Evolutionary conservation across 2,888 invertebrate species (phyloP).

Genomic region (Rhagium mordax): DNA sequence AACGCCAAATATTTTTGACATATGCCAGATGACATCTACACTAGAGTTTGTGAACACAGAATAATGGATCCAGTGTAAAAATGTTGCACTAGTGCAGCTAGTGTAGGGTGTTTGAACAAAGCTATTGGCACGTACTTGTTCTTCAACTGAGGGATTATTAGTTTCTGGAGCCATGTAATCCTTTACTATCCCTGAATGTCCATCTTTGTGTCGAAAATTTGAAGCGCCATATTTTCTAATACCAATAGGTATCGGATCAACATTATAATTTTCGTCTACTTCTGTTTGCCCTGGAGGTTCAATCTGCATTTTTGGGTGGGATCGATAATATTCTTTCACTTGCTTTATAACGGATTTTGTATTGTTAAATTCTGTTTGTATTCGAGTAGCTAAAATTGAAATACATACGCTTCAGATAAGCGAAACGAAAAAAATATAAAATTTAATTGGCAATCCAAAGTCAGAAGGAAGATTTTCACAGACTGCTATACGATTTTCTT

Average conservation of each 20-base stretch:
- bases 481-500: too few species aligned
- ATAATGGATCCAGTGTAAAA: too few species aligned
- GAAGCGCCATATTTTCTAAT: slow-evolving; percentile 62
- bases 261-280: slow-evolving; percentile 57
- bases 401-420: background rate
- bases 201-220: slow-evolving; percentile 66
- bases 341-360: slow-evolving; percentile 61
- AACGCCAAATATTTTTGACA: too few species aligned
- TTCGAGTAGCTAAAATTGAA: slow-evolving; percentile 56
- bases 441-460: background rate
- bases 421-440: background rate
- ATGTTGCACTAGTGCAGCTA: too few species aligned
- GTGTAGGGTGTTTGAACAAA: too few species aligned
- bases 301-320: slow-evolving; percentile 59
- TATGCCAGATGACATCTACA: too few species aligned
- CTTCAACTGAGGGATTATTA: slow-evolving; percentile 35
- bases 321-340: slow-evolving; percentile 62
- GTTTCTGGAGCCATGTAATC: slow-evolving; percentile 53
- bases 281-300: slow-evolving; percentile 55
- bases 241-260: slow-evolving; percentile 53
- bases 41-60: too few species aligned
- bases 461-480: too few species aligned
- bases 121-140: slow-evolving; percentile 34
- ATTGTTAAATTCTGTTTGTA: slow-evolving; percentile 61
- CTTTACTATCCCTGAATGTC: slow-evolving; percentile 60